Base-by-base conservation (phyloP, 2,888 invertebrate genomes). In the Ligdia adustata region DNA sequence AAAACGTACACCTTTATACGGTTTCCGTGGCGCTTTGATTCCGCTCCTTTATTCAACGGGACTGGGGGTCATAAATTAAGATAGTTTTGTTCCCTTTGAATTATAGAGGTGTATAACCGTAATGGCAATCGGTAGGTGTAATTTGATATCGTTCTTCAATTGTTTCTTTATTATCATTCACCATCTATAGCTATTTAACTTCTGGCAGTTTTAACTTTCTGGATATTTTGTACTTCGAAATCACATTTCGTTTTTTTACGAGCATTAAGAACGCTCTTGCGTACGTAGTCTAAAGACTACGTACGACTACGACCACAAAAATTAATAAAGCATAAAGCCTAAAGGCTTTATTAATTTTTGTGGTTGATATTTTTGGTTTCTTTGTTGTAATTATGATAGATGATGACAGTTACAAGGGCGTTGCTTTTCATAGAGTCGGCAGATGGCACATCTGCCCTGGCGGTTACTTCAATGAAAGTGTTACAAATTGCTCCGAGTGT, bases 81-180 rank as follows among this genome's bases (percentile, higher is more conserved):
- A 76, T 82, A 71, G 79, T 86, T 89, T 87, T 84, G 84, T 88
- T 86, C 74, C 76, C 69, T 85, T 86, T 87, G 87, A 89, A 74
- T 86, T 87, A 87, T 87, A 82, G 78, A 81, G 80, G 87, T 74
- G 75, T 84, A 84, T 87, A 85, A 85, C 81, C 75, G 82, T 87
- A 89, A 88, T 88, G 84, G 84, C 83, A 85, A 86, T 83, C 79
- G 87, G 87, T 87, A 85, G 82, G 80, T 79, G 89, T 85, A 86
- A 89, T 83, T 80, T 86, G 88, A 90, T 88, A 87, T 72, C 66
- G 69, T 72, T 76, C 73, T 71, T 68, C 75, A 75, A 78, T 73
- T 79, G 75, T 80, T 79, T 71, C 73, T 75, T 79, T 79, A 73
- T 75, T 77, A 69, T 81, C 75, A 79, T 79, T 73, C 67, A 74